Evolutionary conservation across 2,113 vertebrate species (phyloP).

Genomic region (Riparia riparia): DNA sequence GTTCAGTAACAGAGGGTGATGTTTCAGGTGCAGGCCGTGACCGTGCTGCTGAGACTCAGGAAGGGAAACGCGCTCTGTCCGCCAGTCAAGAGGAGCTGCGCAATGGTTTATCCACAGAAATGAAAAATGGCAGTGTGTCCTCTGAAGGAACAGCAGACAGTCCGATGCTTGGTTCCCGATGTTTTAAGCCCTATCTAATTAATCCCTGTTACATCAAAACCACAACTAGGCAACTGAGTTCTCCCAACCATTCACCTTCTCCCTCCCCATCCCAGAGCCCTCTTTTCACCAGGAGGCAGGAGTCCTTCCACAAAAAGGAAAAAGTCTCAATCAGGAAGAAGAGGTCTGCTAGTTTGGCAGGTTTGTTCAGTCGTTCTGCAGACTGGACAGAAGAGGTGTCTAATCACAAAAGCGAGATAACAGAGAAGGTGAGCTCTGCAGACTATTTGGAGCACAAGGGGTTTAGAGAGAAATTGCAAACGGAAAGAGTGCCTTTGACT

Average conservation of each 20-base stretch:
- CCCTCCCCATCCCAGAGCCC: conserved; percentile 90
- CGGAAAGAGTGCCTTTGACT: conserved; percentile 76
- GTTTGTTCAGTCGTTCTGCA: conserved; percentile 86
- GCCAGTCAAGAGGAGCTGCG: conserved; percentile 16
- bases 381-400: conserved; percentile 91
- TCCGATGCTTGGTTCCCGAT: conserved; percentile 75
- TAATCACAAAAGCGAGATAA: conserved; percentile 9
- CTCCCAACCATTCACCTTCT: conserved; percentile 85
- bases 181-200: conserved; percentile 86
- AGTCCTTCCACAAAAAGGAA: conserved; percentile 70
- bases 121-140: conserved; percentile 43
- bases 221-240: conserved; percentile 93
- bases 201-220: conserved; percentile 94
- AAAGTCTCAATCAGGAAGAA: conserved; percentile 70
- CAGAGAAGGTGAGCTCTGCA: conserved; percentile 71
- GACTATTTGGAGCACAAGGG: conserved; percentile 77
- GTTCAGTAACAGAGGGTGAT: not conserved
- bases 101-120: not conserved
- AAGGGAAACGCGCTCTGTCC: not conserved
- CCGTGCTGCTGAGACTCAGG: conserved; percentile 28
- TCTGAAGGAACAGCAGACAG: conserved; percentile 69
- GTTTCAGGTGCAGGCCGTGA: not conserved
- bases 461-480: conserved; percentile 58
- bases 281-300: conserved; percentile 75
- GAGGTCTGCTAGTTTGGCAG: conserved; percentile 77